Evolutionary conservation across 2,888 invertebrate species (phyloP), one percentile per base, ranked within the genome.

Genomic region (Rugalucina vietnamica): DNA sequence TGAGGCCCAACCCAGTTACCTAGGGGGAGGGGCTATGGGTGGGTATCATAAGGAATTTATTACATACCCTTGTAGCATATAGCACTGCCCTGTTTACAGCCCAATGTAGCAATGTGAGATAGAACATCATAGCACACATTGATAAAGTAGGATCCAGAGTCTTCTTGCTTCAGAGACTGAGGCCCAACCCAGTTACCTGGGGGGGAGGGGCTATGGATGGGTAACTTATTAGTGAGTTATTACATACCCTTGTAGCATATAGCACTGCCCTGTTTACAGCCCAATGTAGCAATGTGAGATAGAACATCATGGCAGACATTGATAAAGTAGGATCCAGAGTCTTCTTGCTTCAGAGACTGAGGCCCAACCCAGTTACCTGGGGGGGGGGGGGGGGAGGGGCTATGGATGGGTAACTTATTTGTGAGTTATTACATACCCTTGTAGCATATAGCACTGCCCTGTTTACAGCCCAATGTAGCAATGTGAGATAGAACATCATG

Each of bases 391-490:
- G n/a, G n/a, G n/a, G n/a, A n/a, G n/a, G n/a, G n/a, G n/a, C n/a
- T n/a, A n/a, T n/a, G n/a, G n/a, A n/a, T n/a, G n/a, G n/a, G n/a
- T n/a, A n/a, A n/a, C n/a, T n/a, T n/a, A n/a, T n/a, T n/a, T n/a
- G n/a, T n/a, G n/a, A n/a, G n/a, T n/a, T n/a, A n/a, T n/a, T n/a
- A 75, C 49, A 37, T 76, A 89, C 88, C 88, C 81, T 73, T 86
- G 60, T 87, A 85, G 85, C 93, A 93, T 3, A 92, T 86, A 24
- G 93, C 90, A 34, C 91, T 82, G n/a, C 89, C 91, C 18, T 91
- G 79, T 18, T 92, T 90, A 89, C 93, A 93, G 5, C 73, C 57
- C 0, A 69, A 72, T 5, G 93, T 90, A 2, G 81, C 87, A 21
- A 76, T 84, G 2, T 71, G 60, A n/a, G 78, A 76, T 54, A 90